Evolutionary conservation across 2,113 vertebrate species (phyloP).

Genomic region (Neotoma lepida): DNA sequence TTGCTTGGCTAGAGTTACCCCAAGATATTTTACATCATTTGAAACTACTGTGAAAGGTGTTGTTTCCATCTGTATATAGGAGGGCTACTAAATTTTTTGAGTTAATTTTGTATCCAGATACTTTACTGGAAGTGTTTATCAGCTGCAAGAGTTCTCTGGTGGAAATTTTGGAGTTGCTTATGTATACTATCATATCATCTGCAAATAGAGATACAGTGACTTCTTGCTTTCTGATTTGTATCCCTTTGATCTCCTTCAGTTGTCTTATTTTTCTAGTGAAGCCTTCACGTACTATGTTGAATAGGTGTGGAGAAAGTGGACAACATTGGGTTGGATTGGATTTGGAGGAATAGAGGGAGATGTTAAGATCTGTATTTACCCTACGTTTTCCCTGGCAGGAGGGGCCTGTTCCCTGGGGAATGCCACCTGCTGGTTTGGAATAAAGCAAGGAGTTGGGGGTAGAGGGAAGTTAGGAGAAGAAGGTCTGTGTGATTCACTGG

Average conservation of each 20-base stretch:
- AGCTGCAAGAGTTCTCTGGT: not conserved
- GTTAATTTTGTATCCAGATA: not conserved
- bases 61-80: not conserved
- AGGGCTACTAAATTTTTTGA: not conserved
- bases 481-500: not conserved
- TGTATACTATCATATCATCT: not conserved
- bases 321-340: not conserved
- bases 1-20: not conserved
- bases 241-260: not conserved
- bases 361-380: not conserved
- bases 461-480: not conserved
- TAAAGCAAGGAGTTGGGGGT: not conserved
- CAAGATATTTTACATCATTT: not conserved
- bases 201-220: not conserved
- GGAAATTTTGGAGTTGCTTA: not conserved
- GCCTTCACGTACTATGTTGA: not conserved
- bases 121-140: not conserved
- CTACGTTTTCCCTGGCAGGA: not conserved
- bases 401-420: not conserved
- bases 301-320: not conserved
- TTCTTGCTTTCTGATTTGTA: not conserved
- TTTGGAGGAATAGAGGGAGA: not conserved
- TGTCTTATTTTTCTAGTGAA: not conserved
- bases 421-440: not conserved
- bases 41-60: not conserved